phyloP scores from a whole-genome alignment of 1,140 invertebrate genomes.

The Megalonaias nervosa region DNA sequence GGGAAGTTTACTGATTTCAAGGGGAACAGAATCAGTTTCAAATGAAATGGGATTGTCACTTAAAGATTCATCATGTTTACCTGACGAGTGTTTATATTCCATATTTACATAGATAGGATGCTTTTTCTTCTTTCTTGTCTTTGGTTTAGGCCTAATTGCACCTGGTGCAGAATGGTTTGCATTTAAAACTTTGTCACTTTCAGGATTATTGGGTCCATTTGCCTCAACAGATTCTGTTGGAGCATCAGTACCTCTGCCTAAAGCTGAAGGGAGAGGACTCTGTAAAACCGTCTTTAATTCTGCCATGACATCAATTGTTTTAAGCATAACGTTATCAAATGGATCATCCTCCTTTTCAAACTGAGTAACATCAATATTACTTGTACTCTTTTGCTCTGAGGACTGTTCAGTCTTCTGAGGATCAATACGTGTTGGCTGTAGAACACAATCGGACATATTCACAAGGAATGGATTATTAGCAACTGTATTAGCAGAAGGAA shows the following conservation, averaged over 20 bases:
- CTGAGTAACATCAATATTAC: conserved; percentile 47
- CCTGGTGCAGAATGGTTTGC: neutral
- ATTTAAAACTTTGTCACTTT: neutral
- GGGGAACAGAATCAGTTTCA: neutral
- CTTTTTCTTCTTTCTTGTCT: conserved; percentile 7
- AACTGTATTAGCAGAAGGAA: conserved; percentile 14
- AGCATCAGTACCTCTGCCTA: neutral
- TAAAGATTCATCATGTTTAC: neutral
- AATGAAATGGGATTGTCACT: neutral
- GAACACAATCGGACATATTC: conserved; percentile 42
- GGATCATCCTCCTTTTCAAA: conserved; percentile 60
- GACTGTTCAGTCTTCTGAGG: neutral
- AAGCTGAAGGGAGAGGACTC: neutral
- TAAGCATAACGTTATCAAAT: conserved; percentile 58
- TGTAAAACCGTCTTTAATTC: conserved; percentile 48
- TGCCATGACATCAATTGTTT: conserved; percentile 57
- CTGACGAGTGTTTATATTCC: conserved; percentile 13
- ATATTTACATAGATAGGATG: conserved; percentile 31
- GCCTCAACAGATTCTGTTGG: neutral
- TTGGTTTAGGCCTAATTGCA: conserved; percentile 1
- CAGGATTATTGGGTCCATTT: neutral
- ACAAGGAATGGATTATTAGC: conserved; percentile 28
- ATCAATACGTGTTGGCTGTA: conserved; percentile 44
- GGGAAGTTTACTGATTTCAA: conserved; percentile 13
- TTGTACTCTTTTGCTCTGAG: neutral